Conservation (phyloP, 2,888 invertebrate genomes). For the Scaptomyza flava region DNA sequence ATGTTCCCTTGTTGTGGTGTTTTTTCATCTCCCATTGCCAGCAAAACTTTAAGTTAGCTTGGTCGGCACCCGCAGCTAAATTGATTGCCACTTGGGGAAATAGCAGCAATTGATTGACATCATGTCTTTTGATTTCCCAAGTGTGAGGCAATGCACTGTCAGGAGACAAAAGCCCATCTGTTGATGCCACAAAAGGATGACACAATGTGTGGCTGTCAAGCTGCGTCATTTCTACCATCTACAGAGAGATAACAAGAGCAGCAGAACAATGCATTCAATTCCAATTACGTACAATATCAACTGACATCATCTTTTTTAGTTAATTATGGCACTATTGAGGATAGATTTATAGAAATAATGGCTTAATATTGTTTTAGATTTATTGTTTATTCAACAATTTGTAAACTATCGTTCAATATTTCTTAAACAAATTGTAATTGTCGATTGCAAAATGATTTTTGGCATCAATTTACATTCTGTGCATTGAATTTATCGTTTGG, state of each 20-base stretch:
- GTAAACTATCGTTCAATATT: not conserved
- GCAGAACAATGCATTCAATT: not conserved
- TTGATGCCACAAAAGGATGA: slow-evolving; percentile 8
- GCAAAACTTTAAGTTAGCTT: slow-evolving; percentile 1
- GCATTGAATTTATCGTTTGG: slow-evolving; percentile 7
- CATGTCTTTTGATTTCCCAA: slow-evolving; percentile 74
- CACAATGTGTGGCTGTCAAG: slow-evolving; percentile 11
- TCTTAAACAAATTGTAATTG: slow-evolving; percentile 2
- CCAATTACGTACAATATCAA: not conserved
- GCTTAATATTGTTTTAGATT: no score
- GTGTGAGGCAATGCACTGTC: slow-evolving; percentile 49
- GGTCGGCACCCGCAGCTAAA: slow-evolving; percentile 32
- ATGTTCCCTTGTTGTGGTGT: slow-evolving; percentile 25
- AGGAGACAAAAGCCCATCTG: slow-evolving; percentile 6
- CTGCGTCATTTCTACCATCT: slow-evolving; percentile 16
- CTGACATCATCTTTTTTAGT: not conserved
- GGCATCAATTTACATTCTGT: slow-evolving; percentile 25
- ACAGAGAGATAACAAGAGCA: not conserved
- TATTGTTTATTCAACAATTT: no score
- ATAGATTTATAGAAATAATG: no score
- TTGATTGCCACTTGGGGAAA: slow-evolving; percentile 42
- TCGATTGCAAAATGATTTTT: slow-evolving; percentile 36
- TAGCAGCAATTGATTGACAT: slow-evolving; percentile 42
- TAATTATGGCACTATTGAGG: not conserved
- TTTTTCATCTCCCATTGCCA: slow-evolving; percentile 3